Evolutionary conservation across 2,797 vertebrate species (phyloP).

Genomic region (Pithecia hirsuta): DNA sequence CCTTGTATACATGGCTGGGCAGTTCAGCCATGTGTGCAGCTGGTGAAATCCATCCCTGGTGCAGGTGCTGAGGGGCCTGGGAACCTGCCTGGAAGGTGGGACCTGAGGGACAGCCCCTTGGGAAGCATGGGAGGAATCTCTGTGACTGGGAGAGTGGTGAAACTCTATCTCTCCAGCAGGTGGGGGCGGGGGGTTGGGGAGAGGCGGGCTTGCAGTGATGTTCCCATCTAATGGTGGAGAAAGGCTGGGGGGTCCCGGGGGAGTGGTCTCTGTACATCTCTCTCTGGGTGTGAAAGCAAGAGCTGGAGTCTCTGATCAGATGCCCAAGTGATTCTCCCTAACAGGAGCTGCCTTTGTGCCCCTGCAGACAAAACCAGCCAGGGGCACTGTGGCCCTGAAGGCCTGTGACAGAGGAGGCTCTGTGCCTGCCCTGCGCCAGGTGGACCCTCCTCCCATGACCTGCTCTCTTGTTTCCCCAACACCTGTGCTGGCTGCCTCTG

Average conservation of each 20-base stretch:
- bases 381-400: conserved; percentile 3
- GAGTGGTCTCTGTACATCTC: conserved; percentile 31
- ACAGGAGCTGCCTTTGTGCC: conserved; percentile 76
- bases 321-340: conserved; percentile 51
- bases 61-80: background rate
- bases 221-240: conserved; percentile 18
- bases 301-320: conserved; percentile 47
- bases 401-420: conserved; percentile 67
- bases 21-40: background rate
- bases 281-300: conserved; percentile 74
- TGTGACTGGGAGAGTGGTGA: background rate
- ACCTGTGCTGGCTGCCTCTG: conserved; percentile 41
- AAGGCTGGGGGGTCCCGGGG: background rate
- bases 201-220: background rate
- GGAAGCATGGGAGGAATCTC: background rate
- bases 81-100: background rate
- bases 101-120: background rate
- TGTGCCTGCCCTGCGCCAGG: conserved; percentile 16
- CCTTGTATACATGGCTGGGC: background rate
- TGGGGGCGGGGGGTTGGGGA: background rate
- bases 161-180: background rate
- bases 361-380: conserved; percentile 51
- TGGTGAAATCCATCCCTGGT: background rate
- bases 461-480: conserved; percentile 54
- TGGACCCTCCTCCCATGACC: background rate